A percentile compares a stretch with the other conserved stretches of the same genome.
Conservation (phyloP, 2,113 vertebrate genomes). For the Pseudorectes ferrugineus region DNA sequence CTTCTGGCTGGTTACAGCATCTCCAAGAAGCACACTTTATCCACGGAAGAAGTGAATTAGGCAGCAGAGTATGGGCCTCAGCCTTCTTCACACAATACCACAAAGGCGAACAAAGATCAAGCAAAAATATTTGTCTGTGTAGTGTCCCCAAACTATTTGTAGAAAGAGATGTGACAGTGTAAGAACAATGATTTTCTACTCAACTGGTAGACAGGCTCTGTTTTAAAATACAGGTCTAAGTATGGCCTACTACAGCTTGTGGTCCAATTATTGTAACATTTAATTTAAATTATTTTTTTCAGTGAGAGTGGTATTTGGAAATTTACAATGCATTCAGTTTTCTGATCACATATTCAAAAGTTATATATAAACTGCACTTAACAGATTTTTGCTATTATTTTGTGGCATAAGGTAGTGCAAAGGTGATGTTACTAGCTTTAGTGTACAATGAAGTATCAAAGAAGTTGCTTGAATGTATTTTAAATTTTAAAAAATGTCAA, state of each 20-base stretch:
- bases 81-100: background rate
- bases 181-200: background rate
- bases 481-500: background rate
- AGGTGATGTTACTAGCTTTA: background rate
- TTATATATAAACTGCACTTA: background rate
- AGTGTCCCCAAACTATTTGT: background rate
- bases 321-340: background rate
- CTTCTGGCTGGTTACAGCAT: background rate
- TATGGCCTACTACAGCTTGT: background rate
- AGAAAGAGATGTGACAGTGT: background rate
- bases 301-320: background rate
- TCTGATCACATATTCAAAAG: background rate
- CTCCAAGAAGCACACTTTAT: background rate
- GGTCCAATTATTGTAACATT: background rate
- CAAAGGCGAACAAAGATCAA: background rate
- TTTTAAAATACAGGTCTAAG: background rate
- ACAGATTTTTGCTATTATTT: background rate
- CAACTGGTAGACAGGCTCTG: background rate
- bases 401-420: background rate
- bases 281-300: background rate
- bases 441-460: background rate
- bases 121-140: background rate
- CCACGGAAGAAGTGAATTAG: background rate
- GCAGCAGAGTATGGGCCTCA: background rate
- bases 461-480: background rate